Evolutionary conservation across 1,140 invertebrate species (phyloP), one percentile per base, ranked within the genome.

Genomic region (Pentalonia nigronervosa): DNA sequence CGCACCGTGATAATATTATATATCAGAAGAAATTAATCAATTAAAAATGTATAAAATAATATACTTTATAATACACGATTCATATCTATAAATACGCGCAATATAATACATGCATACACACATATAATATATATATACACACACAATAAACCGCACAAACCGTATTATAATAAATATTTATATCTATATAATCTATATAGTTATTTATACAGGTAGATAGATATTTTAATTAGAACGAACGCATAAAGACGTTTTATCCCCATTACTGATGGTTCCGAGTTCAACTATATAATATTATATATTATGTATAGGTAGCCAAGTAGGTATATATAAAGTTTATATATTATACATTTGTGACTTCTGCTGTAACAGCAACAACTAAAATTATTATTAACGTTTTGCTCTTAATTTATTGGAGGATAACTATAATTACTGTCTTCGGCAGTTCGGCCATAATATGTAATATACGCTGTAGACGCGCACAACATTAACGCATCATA

Each of bases 371-470:
- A 25, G 41, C 60, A 76, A 76, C 30, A n/a, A 45, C 23, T 41
- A 25, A 84, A 20, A 53, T 30, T 76, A 53, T 53, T 89, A 25
- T 53, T 36, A 89, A 89, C 87, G n/a, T 36, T 89, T 89, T 34
- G 87, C 87, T 89, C n/a, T 89, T 53, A 89, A 89, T 89, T 89
- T 89, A 53, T 53, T n/a, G 48, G 47, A 53, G 20, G 11, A 89
- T 50, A 88, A 88, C 86, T 88, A 88, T 88, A 50, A 88, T 88
- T 88, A 88, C 86, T 88, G 86, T 88, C 86, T 50, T 50, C 86
- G 47, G n/a, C 86, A 50, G 25, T 36, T 30, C 20, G 83, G 17
- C 4, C 30, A 41, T 84, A 53, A 41, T 25, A 41, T 6, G 23
- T 84, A 84, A 50, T n/a, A 50, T n/a, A n/a, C 41, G 41, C 6